phyloP scores from a whole-genome alignment of 2,113 vertebrate species.

The Pelusios castaneus region DNA sequence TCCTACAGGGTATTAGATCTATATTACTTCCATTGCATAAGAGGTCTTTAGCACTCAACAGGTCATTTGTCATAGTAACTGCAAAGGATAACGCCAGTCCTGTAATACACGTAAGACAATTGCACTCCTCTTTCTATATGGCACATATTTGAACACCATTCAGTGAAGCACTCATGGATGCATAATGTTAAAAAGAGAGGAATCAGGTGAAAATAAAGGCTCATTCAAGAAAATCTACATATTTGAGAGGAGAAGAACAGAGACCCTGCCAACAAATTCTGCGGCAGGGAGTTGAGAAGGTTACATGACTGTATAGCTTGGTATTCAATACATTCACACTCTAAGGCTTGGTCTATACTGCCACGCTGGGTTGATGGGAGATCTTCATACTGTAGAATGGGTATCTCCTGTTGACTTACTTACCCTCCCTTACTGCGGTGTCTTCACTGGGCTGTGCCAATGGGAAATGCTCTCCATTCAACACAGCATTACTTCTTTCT shows the following conservation, averaged over 20 bases:
- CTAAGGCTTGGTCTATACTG: no score
- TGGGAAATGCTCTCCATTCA: no score
- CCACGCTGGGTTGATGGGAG: no score
- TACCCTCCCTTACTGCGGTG: no score
- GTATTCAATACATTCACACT: not conserved
- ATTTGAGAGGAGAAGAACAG: not conserved
- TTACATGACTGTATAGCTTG: not conserved
- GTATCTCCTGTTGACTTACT: no score
- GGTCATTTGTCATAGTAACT: not conserved
- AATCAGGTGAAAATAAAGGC: not conserved
- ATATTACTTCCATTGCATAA: fast-evolving
- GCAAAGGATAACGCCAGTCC: not conserved
- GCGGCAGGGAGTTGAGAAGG: not conserved
- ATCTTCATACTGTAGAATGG: no score
- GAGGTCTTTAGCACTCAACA: not conserved
- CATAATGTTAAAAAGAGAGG: not conserved
- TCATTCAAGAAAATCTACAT: not conserved
- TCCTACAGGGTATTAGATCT: not conserved
- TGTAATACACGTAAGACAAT: no score
- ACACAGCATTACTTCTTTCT: no score
- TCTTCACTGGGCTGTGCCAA: no score
- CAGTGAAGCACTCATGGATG: not conserved
- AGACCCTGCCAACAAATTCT: not conserved
- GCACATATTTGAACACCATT: not conserved
- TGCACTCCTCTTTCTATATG: not conserved